A percentile compares a stretch with the other conserved stretches of the same genome.
phyloP scores from a whole-genome alignment of 2,888 invertebrate species.

The Eledona agricola region DNA sequence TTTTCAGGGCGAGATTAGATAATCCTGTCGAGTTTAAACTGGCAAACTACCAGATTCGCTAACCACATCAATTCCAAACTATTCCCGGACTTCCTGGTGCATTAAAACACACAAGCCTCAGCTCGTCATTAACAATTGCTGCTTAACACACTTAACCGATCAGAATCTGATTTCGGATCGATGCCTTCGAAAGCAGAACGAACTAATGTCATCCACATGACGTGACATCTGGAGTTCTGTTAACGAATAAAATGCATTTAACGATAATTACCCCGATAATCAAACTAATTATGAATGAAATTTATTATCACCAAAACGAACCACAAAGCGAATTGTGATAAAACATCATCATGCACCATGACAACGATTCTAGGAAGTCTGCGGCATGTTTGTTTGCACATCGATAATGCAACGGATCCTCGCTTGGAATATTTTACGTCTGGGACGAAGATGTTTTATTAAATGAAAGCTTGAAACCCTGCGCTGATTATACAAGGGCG shows the following conservation, averaged over 20 bases:
- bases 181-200: no score
- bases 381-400: conserved; percentile 3
- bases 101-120: no score
- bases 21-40: no score
- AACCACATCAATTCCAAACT: no score
- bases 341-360: neutral
- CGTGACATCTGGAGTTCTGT: conserved; percentile 9
- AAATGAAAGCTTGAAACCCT: conserved; percentile 2
- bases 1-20: no score
- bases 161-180: no score
- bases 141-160: no score
- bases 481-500: no score
- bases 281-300: conserved; percentile 7
- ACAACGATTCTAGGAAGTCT: conserved; percentile 2
- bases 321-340: neutral
- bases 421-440: neutral
- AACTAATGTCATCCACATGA: neutral
- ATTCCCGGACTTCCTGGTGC: no score
- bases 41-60: no score
- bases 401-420: neutral
- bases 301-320: conserved; percentile 6
- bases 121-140: no score
- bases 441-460: conserved; percentile 1
- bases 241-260: conserved; percentile 5
- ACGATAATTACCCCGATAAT: conserved; percentile 9